Evolutionary conservation across 2,113 vertebrate genomes (phyloP), one percentile per base, ranked within the genome.

Genomic region (Pachyramphus minor): DNA sequence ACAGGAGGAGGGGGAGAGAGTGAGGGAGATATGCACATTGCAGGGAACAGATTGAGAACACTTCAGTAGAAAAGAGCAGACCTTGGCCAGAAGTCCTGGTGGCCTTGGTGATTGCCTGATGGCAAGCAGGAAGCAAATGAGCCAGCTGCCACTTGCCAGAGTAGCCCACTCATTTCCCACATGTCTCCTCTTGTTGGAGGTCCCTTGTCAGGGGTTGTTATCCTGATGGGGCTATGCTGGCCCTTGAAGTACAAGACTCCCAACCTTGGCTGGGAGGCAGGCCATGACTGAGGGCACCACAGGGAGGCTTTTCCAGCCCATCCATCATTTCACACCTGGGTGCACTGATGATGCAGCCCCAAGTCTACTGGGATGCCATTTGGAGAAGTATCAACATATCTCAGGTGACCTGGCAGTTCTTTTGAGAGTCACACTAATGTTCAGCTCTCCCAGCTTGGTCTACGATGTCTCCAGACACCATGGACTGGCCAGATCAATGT

Each of bases 1-100:
- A 25, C 68, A 60, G 58, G 63, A 58, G 74, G 76, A 37, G 11
- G 35, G 35, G 62, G 62, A 50, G 45, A 69, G 81, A 83, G 69
- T 44, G 49, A 79, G 78, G 44, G 42, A 94, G 45, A 59, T 1
- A 2, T 60, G 47, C 74, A 73, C 58, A 37, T 25, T 37, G 82
- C 67, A 23, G 67, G 60, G 68, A 89, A 87, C 91, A 97, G 93
- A 92, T 91, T 94, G 85, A 76, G 49, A 64, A 23, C 63, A 60
- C 63, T 84, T 91, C 71, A 3, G 2, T 23, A 74, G 92, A 47
- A 94, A 90, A 90, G 56, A 60, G 42, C 63, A 87, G 59, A 79
- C 50, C 45, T 13, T 9, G 5, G 41, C 53, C 23, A 28, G 64
- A 66, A 69, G 60, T 35, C 66, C n/a, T 5, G 1, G 52, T 72